Base-by-base conservation (phyloP, 1,140 invertebrate genomes). In the Galleria mellonella region DNA sequence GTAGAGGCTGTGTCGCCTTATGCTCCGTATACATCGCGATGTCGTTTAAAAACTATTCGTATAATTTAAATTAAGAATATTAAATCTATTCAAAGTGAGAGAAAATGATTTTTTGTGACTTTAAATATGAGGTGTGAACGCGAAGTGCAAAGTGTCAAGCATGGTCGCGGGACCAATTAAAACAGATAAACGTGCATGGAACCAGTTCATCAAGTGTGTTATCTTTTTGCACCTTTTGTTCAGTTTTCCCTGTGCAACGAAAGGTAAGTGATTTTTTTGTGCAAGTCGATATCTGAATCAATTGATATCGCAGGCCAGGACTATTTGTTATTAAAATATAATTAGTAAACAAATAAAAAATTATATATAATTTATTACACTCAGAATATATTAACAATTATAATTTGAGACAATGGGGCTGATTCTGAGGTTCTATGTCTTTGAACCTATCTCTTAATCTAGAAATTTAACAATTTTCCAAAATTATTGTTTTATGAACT, bases 151-250 rank as follows among this genome's bases (percentile, higher is more conserved):
- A 72, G 69, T 71, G 70, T 77, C 71, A 72, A 79, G 72, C 50
- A 84, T 84, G 81, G 58, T 72, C 64, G 65, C 60, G 62, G 66
- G 62, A 51, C 53, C 68, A 67, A 76, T 75, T 73, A 78, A 66
- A 57, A 70, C 42, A 67, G 55, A 77, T 74, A 82, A 83, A 72
- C 58, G 67, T 67, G 59, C 62, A 71, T 69, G 62, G 63, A 77
- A 79, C 68, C 63, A 79, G 62, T 77, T 77, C 49, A 72, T 67
- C 53, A 67, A 54, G 50, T 23, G 17, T 6, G 43, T 65, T 44
- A 51, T 83, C 63, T 31, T 82, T 69, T 62, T 84, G 59, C 60
- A 77, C 59, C 51, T 84, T 62, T 72, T 84, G 60, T 68, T 77
- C 46, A 68, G 59, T 43, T 66, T 72, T 33, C 67, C 55, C 8